Evolutionary conservation across 2,888 invertebrate species (phyloP).

Genomic region (Drymonia ruficornis): DNA sequence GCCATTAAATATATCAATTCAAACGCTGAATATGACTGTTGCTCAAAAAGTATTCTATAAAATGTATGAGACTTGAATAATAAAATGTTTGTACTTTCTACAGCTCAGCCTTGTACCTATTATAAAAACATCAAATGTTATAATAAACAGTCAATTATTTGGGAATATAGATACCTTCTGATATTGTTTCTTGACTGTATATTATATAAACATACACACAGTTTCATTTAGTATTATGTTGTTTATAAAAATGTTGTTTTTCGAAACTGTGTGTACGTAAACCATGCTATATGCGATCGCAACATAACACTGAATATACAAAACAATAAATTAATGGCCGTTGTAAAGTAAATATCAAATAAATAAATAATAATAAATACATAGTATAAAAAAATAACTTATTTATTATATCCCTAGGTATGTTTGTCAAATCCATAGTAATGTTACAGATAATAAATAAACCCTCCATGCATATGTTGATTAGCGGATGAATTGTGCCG

Average conservation of each 20-base stretch:
- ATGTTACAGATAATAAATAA: not conserved
- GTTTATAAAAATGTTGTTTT: not conserved
- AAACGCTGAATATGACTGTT: no score
- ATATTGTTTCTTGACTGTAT: not conserved
- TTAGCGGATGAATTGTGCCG: not conserved
- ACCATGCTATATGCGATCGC: not conserved
- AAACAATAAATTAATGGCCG: no score
- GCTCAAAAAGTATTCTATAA: no score
- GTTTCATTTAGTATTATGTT: not conserved
- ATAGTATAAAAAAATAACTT: no score
- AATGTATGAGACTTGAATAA: no score
- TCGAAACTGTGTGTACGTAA: not conserved
- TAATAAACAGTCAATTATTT: not conserved
- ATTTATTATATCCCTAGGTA: not conserved
- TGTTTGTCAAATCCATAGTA: not conserved
- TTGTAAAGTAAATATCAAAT: no score
- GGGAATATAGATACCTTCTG: no score
- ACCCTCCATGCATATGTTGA: not conserved
- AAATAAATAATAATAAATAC: no score
- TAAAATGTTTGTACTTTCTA: not conserved
- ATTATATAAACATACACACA: not conserved
- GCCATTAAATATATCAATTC: no score
- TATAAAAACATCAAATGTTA: not conserved
- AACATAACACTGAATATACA: not conserved
- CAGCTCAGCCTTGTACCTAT: constrained; percentile 4